phyloP scores from a whole-genome alignment of 2,888 invertebrate genomes.

The Polietes domitor region DNA sequence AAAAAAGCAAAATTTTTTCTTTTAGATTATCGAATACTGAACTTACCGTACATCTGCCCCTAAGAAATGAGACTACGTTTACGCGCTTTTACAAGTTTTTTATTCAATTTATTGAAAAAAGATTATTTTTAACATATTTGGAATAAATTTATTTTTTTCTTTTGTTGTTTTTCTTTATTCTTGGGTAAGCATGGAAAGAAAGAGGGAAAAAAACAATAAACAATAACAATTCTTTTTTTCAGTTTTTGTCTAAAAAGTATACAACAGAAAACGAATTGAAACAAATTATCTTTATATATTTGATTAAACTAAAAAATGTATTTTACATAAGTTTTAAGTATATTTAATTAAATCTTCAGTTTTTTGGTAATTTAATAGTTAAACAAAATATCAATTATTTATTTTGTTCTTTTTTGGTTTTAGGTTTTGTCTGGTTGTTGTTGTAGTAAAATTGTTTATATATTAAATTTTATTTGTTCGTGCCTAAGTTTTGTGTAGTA shows the following conservation, averaged over 20 bases:
- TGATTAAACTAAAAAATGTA: constrained; percentile 54
- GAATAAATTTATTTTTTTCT: constrained; percentile 58
- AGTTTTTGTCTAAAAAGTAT: neutral
- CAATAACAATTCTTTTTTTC: constrained; percentile 5
- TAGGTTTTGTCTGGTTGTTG: constrained; percentile 5
- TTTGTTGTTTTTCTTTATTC: constrained; percentile 10
- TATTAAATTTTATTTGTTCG: constrained; percentile 58
- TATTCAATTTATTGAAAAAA: constrained; percentile 67
- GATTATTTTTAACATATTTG: constrained; percentile 62
- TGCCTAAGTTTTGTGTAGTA: constrained; percentile 66
- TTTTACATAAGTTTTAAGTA: constrained; percentile 56
- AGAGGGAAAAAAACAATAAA: constrained; percentile 31
- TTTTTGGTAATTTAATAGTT: constrained; percentile 8
- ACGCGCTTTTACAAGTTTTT: constrained; percentile 58
- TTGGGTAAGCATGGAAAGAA: constrained; percentile 40
- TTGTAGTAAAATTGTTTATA: constrained; percentile 37
- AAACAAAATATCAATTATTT: constrained; percentile 28
- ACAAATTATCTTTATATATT: constrained; percentile 22
- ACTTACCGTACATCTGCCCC: no score
- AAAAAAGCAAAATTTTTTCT: no score
- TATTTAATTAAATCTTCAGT: neutral
- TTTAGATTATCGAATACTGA: no score
- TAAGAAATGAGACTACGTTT: neutral
- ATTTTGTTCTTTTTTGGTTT: constrained; percentile 9
- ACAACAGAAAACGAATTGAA: constrained; percentile 12